phyloP scores from a whole-genome alignment of 2,797 vertebrate genomes.

The Poecilia gillii region DNA sequence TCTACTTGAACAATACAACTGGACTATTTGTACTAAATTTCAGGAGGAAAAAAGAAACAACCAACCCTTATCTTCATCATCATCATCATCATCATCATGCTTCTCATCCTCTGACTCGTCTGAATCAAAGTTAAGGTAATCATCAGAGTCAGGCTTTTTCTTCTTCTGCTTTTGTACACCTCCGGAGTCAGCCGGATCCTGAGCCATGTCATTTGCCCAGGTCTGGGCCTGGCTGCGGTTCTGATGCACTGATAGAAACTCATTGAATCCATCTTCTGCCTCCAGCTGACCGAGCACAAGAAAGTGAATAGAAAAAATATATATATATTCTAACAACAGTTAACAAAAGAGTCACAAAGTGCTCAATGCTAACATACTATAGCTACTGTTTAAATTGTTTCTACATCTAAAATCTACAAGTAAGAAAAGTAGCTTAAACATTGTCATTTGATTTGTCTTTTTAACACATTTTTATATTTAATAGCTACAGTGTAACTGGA shows the following conservation, averaged over 20 bases:
- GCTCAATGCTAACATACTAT: background rate
- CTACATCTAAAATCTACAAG: too few relatives aligned
- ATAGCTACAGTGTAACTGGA: background rate
- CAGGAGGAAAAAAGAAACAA: slow-evolving; percentile 25
- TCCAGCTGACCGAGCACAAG: slow-evolving; percentile 81
- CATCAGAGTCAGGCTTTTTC: slow-evolving; percentile 68
- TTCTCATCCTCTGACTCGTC: slow-evolving; percentile 83
- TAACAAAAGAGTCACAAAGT: background rate
- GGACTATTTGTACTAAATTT: background rate
- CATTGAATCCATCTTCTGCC: slow-evolving; percentile 87
- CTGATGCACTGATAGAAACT: slow-evolving; percentile 93
- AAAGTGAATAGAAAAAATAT: background rate
- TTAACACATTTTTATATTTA: background rate
- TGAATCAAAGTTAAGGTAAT: slow-evolving; percentile 98
- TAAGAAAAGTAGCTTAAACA: background rate
- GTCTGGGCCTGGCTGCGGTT: slow-evolving; percentile 87
- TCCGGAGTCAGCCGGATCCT: slow-evolving; percentile 39
- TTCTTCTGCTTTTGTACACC: slow-evolving; percentile 58
- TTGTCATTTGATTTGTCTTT: background rate
- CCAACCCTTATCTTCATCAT: slow-evolving; percentile 61
- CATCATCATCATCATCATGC: slow-evolving; percentile 39
- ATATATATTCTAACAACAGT: background rate
- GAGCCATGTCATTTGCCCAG: slow-evolving; percentile 88
- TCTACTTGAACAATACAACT: background rate
- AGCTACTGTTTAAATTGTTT: background rate